Conservation (phyloP, 1,140 invertebrate species). For the Apis mellifera region DNA sequence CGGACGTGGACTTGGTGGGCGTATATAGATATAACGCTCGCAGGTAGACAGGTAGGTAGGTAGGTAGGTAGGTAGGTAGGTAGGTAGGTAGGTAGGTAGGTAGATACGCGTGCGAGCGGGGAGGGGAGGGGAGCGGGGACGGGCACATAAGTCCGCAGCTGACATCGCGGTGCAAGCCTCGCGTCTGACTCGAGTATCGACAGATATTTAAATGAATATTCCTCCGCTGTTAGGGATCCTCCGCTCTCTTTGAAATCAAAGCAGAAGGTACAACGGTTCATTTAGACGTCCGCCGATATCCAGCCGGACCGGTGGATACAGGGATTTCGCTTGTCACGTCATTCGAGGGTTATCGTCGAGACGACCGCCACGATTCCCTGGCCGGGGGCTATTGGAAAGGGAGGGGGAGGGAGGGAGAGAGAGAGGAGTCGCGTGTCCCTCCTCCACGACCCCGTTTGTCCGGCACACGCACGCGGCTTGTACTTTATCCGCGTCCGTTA, state of each 20-base stretch:
- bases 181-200: conserved; percentile 75
- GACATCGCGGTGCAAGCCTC: conserved; percentile 60
- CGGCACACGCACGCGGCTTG: conserved; percentile 47
- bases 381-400: conserved; percentile 35
- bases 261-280: conserved; percentile 70
- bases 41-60: conserved; percentile 39
- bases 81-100: conserved; percentile 21
- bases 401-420: conserved; percentile 11
- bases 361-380: conserved; percentile 54
- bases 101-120: conserved; percentile 25
- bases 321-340: conserved; percentile 73
- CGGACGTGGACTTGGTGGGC: conserved; percentile 50
- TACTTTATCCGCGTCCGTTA: conserved; percentile 43
- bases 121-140: conserved; percentile 15
- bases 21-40: conserved; percentile 48
- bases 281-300: conserved; percentile 72
- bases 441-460: conserved; percentile 62
- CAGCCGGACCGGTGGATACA: conserved; percentile 57
- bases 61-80: too few relatives aligned
- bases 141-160: conserved; percentile 74
- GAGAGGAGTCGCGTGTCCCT: conserved; percentile 43
- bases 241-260: conserved; percentile 76
- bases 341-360: conserved; percentile 58
- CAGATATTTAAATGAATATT: conserved; percentile 81
- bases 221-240: conserved; percentile 70